Evolutionary conservation across 2,888 invertebrate genomes (phyloP).

Genomic region (Lepidocyrtoides sp.): DNA sequence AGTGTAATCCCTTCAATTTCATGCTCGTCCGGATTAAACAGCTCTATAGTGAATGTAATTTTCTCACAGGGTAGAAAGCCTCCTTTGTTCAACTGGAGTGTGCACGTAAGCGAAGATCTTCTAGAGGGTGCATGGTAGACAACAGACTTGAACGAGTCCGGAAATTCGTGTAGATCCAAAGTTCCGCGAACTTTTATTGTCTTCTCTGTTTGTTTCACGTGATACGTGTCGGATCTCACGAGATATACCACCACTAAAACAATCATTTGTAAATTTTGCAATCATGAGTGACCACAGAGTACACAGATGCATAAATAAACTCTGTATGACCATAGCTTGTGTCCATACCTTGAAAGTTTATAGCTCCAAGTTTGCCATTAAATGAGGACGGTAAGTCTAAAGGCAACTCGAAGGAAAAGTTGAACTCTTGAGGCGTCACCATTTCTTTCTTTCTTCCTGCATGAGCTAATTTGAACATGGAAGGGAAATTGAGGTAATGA

Average conservation of each 20-base stretch:
- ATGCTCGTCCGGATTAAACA: slow-evolving; percentile 80
- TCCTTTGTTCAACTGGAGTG: slow-evolving; percentile 80
- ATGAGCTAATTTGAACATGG: slow-evolving; percentile 66
- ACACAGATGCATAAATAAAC: no score
- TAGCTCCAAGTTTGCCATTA: slow-evolving; percentile 79
- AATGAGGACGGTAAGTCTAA: slow-evolving; percentile 80
- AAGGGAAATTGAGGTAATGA: neutral
- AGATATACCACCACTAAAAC: slow-evolving; percentile 81
- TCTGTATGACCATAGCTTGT: no score
- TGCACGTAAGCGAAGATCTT: slow-evolving; percentile 77
- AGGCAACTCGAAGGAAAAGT: slow-evolving; percentile 81
- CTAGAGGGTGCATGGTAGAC: slow-evolving; percentile 70
- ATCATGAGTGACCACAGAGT: no score
- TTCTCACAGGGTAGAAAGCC: slow-evolving; percentile 81
- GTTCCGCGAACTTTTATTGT: slow-evolving; percentile 82
- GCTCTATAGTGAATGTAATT: slow-evolving; percentile 82
- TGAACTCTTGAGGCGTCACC: slow-evolving; percentile 75
- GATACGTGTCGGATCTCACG: slow-evolving; percentile 81
- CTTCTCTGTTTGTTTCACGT: slow-evolving; percentile 81
- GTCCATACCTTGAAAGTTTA: slow-evolving; percentile 82
- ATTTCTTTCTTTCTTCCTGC: slow-evolving; percentile 79
- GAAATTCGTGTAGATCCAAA: slow-evolving; percentile 79
- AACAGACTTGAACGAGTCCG: slow-evolving; percentile 77
- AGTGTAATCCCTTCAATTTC: slow-evolving; percentile 80
- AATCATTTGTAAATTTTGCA: no score